Evolutionary conservation across 2,797 vertebrate genomes (phyloP), one percentile per base, ranked within the genome.

Genomic region (Protosalanx chinensis): DNA sequence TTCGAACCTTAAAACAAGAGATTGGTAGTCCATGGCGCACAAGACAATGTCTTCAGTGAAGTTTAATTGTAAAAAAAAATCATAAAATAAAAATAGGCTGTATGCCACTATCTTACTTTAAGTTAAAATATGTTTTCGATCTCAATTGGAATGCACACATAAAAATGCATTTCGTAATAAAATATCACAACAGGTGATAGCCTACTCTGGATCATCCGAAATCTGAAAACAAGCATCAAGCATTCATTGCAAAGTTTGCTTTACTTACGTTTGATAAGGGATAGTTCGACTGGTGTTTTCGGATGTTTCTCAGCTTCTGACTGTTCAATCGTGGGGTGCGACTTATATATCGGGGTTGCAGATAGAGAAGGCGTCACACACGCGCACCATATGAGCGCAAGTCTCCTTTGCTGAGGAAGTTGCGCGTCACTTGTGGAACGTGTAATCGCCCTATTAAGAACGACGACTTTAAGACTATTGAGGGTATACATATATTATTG

Each of bases 371-470:
- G 84, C 88, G 88, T 88, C 88, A 88, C 76, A 82, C 87, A 73
- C 68, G 80, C 82, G 72, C 76, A 72, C 68, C 74, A 73, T 70
- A 27, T 84, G 60, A 77, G 76, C 81, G 60, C 79, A 72, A 76
- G 81, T 85, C 80, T 82, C 60, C 71, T 72, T 78, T 74, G 81
- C 79, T 83, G 73, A 60, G 53, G 59, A 74, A 27, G 13, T 79
- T 72, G 67, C 68, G 86, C 92, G 91, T 92, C 92, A 93, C 79
- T 30, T 69, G 66, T 84, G 85, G 85, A 83, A 84, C 83, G 23
- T 79, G 77, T 89, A 83, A 84, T 78, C 72, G 35, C 23, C 61
- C 46, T 46, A 49, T 51, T 75, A 73, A 30, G 72, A 71, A 64
- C 20, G 33, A 68, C 63, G 41, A 46, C 10, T 60, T 63, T 67